Conservation (phyloP, 2,888 invertebrate genomes). For the Erebia epiphron region DNA sequence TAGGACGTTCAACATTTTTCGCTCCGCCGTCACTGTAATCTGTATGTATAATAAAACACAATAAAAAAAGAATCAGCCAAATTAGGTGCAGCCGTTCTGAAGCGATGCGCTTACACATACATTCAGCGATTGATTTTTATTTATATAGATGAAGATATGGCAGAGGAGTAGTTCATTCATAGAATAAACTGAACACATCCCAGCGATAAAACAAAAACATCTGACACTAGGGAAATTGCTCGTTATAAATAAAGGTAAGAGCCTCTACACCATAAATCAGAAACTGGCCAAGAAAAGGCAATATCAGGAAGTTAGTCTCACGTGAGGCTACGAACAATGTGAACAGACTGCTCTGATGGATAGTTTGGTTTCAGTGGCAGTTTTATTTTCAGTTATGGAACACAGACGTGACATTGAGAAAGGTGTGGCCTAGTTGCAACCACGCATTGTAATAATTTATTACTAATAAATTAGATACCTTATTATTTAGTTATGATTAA, state of each 20-base stretch:
- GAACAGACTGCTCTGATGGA: conserved; percentile 27
- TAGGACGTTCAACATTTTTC: too few species aligned
- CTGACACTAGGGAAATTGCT: conserved; percentile 45
- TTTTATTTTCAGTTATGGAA: neutral
- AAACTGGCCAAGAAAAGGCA: conserved; percentile 49
- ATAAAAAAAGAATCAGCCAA: neutral
- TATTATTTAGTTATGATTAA: too few species aligned
- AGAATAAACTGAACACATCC: conserved; percentile 41
- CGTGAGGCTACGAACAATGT: conserved; percentile 56
- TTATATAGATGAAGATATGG: too few species aligned
- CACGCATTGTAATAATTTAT: too few species aligned
- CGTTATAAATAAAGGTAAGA: conserved; percentile 53
- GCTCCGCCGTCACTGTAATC: too few species aligned
- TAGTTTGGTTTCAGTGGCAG: conserved; percentile 6
- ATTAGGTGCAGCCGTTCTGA: neutral
- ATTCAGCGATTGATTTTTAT: too few species aligned
- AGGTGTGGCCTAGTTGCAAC: too few species aligned
- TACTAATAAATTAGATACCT: too few species aligned
- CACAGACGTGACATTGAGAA: too few species aligned
- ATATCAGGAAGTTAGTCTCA: conserved; percentile 52
- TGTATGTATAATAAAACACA: too few species aligned
- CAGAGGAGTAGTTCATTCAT: too few species aligned
- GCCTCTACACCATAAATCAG: conserved; percentile 59
- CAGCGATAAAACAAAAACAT: conserved; percentile 53
- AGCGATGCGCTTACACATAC: too few species aligned